Evolutionary conservation across 2,797 vertebrate genomes (phyloP).

Genomic region (Antennarius maculatus): DNA sequence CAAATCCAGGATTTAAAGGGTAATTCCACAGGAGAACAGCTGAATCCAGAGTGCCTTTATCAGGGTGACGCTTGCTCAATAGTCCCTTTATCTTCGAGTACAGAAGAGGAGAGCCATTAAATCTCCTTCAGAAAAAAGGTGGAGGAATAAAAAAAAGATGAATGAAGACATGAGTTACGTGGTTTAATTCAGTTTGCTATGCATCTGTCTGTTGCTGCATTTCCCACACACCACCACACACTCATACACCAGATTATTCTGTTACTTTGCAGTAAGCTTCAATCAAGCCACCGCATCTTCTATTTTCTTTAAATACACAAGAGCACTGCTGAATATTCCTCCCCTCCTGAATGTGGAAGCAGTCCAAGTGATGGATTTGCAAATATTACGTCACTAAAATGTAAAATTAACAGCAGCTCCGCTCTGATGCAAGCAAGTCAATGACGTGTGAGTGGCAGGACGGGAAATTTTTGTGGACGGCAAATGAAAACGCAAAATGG

Average conservation of each 20-base stretch:
- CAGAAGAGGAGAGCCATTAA: conserved; percentile 63
- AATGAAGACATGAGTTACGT: conserved; percentile 65
- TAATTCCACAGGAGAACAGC: conserved; percentile 79
- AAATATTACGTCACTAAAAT: conserved; percentile 38
- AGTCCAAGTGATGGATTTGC: conserved; percentile 22
- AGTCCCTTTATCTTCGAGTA: conserved; percentile 73
- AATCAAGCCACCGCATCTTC: conserved; percentile 17
- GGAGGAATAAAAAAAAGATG: conserved; percentile 61
- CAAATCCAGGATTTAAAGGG: conserved; percentile 77
- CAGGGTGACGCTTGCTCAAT: conserved; percentile 36
- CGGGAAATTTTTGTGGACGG: conserved; percentile 27
- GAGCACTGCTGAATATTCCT: conserved; percentile 35
- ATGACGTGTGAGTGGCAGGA: conserved; percentile 40
- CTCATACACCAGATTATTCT: conserved; percentile 34
- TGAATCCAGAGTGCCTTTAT: conserved; percentile 75
- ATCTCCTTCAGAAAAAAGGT: conserved; percentile 65
- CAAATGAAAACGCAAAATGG: conserved; percentile 33
- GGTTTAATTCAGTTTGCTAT: conserved; percentile 62
- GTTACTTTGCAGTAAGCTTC: conserved; percentile 43
- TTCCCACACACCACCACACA: conserved; percentile 36
- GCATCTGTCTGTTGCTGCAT: conserved; percentile 52
- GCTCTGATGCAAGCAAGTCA: conserved; percentile 48
- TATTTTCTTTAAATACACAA: conserved; percentile 33
- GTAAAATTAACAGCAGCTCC: conserved; percentile 39
- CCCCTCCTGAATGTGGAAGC: conserved; percentile 11